These are phyloP conservation scores for Pipa parva DNA, from an alignment of 2,113 vertebrate genomes.

Conservation along the genomic window DNA sequence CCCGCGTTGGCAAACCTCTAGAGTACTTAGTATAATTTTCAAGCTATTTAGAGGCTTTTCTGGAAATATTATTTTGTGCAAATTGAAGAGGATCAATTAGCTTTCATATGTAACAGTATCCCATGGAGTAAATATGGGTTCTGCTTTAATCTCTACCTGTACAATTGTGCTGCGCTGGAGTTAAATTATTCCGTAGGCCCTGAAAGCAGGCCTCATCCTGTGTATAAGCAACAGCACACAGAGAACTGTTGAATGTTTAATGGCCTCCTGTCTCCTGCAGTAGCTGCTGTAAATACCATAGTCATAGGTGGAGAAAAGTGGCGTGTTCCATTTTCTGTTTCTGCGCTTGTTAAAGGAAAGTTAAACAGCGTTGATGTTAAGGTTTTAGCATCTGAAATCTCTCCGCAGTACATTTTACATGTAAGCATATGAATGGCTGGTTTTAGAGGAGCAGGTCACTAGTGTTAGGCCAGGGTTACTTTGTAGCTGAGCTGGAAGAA, in stretches of 20 bases:
- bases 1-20: background rate
- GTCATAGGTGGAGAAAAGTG: background rate
- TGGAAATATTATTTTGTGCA: constrained; percentile 32
- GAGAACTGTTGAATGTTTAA: constrained; percentile 39
- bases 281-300: constrained; percentile 31
- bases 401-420: no score
- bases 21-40: constrained; percentile 40
- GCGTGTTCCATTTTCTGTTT: constrained; percentile 9
- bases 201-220: constrained; percentile 34
- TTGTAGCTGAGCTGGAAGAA: no score
- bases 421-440: no score
- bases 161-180: constrained; percentile 32
- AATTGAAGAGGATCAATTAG: constrained; percentile 43
- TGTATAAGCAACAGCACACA: constrained; percentile 25
- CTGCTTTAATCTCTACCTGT: constrained; percentile 38
- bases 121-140: constrained; percentile 37
- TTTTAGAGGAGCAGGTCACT: no score
- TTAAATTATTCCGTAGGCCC: constrained; percentile 40
- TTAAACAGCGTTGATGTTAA: constrained; percentile 25
- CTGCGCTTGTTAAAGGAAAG: constrained; percentile 6
- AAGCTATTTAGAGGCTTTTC: constrained; percentile 32
- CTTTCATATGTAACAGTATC: constrained; percentile 39
- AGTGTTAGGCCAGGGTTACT: no score
- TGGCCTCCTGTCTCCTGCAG: constrained; percentile 10
- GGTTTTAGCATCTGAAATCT: background rate